Conservation (phyloP, 2,797 vertebrate genomes). For the Sebastolobus alascanus region DNA sequence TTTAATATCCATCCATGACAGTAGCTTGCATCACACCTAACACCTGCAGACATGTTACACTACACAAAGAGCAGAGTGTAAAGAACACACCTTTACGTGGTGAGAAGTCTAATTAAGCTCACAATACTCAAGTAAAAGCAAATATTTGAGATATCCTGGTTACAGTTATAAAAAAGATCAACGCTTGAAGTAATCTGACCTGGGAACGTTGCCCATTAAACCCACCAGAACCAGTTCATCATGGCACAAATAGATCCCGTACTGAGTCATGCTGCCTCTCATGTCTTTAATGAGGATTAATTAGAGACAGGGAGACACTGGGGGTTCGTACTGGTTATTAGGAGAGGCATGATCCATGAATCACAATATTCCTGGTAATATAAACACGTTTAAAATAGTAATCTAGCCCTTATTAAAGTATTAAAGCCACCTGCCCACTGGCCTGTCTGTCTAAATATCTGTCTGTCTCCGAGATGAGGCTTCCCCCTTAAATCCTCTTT, state of each 20-base stretch:
- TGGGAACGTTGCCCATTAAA: background rate
- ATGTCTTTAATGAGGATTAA: conserved; percentile 18
- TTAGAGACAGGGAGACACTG: background rate
- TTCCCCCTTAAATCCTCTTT: conserved; percentile 40
- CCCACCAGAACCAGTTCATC: background rate
- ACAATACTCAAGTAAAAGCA: background rate
- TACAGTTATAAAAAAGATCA: background rate
- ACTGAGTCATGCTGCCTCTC: background rate
- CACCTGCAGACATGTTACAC: background rate
- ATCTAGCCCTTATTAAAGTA: conserved; percentile 11
- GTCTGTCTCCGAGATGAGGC: background rate
- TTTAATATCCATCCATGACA: background rate
- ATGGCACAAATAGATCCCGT: background rate
- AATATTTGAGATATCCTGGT: background rate
- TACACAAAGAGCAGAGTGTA: background rate
- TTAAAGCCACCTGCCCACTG: conserved; percentile 30
- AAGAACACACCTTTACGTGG: background rate
- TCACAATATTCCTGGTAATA: conserved; percentile 11
- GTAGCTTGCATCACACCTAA: background rate
- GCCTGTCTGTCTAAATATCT: conserved; percentile 15
- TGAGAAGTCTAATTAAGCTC: background rate
- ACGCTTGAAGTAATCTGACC: background rate
- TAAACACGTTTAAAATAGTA: background rate
- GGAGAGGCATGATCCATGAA: background rate
- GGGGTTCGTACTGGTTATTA: background rate